phyloP scores from a whole-genome alignment of 2,888 invertebrate species.

The Hedya salicella region DNA sequence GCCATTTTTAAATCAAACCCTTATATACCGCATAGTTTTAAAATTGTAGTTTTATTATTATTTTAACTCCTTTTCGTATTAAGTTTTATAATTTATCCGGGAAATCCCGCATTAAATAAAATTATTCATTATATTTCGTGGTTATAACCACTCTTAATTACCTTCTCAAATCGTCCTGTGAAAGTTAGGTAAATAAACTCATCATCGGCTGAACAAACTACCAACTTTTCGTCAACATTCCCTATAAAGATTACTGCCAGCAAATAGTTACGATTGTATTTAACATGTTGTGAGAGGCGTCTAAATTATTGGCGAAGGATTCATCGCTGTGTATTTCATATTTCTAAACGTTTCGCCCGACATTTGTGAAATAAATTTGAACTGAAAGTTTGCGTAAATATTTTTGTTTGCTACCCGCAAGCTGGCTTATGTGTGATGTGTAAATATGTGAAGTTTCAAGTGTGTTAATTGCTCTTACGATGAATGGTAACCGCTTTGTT shows the following conservation, averaged over 20 bases:
- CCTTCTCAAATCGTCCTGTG: too few species aligned
- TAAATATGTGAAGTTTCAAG: slow-evolving; percentile 6
- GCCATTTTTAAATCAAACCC: too few species aligned
- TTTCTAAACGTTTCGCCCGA: slow-evolving; percentile 21
- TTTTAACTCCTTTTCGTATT: too few species aligned
- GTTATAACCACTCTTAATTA: too few species aligned
- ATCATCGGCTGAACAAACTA: background rate
- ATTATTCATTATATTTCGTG: too few species aligned
- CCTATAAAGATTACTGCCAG: slow-evolving; percentile 31
- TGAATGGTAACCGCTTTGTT: background rate
- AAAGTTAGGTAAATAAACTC: too few species aligned
- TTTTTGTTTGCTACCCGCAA: slow-evolving; percentile 11
- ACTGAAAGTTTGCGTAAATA: slow-evolving; percentile 34
- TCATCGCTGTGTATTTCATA: slow-evolving; percentile 34
- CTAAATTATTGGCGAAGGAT: slow-evolving; percentile 18
- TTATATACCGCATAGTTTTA: too few species aligned
- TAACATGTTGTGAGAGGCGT: slow-evolving; percentile 33
- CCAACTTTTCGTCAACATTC: slow-evolving; percentile 11
- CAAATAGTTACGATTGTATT: slow-evolving; percentile 34
- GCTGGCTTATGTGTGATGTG: slow-evolving; percentile 10
- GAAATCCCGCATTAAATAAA: too few species aligned
- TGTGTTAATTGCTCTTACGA: slow-evolving; percentile 14
- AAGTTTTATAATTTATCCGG: too few species aligned
- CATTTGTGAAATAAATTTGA: slow-evolving; percentile 34
- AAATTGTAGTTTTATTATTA: too few species aligned